Conservation (phyloP, 2,797 vertebrate genomes). For the Pristis pectinata region DNA sequence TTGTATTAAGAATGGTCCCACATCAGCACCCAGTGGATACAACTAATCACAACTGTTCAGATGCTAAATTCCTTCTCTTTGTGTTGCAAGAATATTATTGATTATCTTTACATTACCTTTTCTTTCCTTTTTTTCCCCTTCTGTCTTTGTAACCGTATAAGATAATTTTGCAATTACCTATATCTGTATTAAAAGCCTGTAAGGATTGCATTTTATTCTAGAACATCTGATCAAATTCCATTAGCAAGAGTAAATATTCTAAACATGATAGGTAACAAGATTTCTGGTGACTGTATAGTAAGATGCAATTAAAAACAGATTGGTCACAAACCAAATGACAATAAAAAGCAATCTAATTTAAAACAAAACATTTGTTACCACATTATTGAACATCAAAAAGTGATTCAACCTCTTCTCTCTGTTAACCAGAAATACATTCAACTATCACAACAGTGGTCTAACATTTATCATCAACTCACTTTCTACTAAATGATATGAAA, state of each 20-base stretch:
- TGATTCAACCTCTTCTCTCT: neutral
- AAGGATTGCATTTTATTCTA: neutral
- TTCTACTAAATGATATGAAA: neutral
- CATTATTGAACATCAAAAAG: neutral
- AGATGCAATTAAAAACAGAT: neutral
- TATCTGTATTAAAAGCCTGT: neutral
- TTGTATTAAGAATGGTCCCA: slow-evolving; percentile 13
- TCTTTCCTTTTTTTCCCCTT: no score
- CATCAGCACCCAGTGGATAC: slow-evolving; percentile 35
- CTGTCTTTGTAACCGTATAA: neutral
- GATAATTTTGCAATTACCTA: neutral
- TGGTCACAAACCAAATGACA: neutral
- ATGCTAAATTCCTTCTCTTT: neutral
- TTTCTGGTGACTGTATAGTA: neutral
- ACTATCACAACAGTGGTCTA: neutral
- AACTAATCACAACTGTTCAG: slow-evolving; percentile 18
- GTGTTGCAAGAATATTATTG: neutral
- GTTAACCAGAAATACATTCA: neutral
- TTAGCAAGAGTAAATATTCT: neutral
- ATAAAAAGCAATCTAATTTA: neutral
- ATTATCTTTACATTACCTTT: neutral
- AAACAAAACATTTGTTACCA: neutral
- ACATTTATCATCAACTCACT: neutral
- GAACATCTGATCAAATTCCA: neutral
- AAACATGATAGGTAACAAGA: neutral